Conservation (phyloP, 2,888 invertebrate genomes). For the Drosophila pseudotalamancana region DNA sequence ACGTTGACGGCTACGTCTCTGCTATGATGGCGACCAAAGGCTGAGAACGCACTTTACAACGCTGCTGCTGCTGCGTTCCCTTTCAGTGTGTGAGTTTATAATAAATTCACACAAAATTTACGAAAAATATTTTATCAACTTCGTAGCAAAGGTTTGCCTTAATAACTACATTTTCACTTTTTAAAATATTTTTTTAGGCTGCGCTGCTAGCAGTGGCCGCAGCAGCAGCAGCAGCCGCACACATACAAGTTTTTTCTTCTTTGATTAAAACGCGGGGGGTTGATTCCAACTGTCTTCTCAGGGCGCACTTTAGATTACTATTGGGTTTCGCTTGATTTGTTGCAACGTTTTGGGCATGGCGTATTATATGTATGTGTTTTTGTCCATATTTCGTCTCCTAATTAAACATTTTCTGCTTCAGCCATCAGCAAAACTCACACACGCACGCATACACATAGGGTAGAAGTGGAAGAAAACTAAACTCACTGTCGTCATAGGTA, state of each 20-base stretch:
- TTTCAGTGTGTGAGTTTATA: conserved; percentile 22
- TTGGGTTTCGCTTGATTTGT: conserved; percentile 18
- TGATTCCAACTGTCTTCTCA: conserved; percentile 60
- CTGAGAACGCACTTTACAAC: conserved; percentile 77
- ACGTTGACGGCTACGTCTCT: conserved; percentile 40
- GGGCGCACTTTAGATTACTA: conserved; percentile 32
- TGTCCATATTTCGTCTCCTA: conserved; percentile 61
- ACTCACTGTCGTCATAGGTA: conserved; percentile 77
- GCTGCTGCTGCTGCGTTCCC: conserved; percentile 16
- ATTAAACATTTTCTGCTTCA: conserved; percentile 73
- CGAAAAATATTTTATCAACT: conserved; percentile 10
- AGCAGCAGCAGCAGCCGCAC: conserved; percentile 50
- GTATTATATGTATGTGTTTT: conserved; percentile 35
- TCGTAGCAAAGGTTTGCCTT: conserved; percentile 5
- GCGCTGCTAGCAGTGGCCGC: conserved; percentile 53
- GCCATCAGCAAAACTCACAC: conserved; percentile 69
- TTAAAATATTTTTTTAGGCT: conserved; percentile 46
- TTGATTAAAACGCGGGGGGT: conserved; percentile 73
- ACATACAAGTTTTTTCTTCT: conserved; percentile 63
- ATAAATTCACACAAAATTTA: conserved; percentile 17
- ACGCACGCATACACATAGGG: conserved; percentile 52
- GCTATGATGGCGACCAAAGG: conserved; percentile 75
- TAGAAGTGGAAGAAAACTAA: conserved; percentile 57
- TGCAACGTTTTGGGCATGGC: conserved; percentile 22
- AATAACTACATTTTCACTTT: conserved; percentile 58